Conservation (phyloP, 2,113 vertebrate species). For the Lamprologus callipterus region DNA sequence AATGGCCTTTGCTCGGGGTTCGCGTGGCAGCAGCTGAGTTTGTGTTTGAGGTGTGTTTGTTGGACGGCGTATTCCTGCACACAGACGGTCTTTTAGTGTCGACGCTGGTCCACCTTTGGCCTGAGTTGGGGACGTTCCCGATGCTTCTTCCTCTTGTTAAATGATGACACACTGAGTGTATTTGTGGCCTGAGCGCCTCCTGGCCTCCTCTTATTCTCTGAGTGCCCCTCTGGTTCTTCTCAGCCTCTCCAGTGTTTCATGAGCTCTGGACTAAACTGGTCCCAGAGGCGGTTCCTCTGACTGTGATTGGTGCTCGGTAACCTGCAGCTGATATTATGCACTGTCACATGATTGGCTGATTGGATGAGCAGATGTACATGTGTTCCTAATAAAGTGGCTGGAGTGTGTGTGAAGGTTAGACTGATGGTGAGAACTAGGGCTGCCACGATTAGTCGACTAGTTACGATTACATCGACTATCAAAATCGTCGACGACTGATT, state of each 20-base stretch:
- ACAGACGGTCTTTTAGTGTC: background rate
- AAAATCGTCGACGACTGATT: no score
- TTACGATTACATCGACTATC: rapidly evolving
- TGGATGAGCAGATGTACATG: background rate
- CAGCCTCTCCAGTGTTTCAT: rapidly evolving
- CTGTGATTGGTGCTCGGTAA: background rate
- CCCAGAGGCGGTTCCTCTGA: rapidly evolving
- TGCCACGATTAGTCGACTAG: rapidly evolving
- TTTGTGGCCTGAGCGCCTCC: background rate
- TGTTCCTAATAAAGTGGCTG: background rate
- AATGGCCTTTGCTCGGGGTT: rapidly evolving
- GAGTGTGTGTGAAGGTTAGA: background rate
- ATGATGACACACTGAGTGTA: background rate
- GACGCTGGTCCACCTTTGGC: background rate
- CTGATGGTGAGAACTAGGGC: rapidly evolving
- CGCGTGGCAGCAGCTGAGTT: background rate
- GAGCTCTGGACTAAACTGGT: background rate
- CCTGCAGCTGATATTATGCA: background rate
- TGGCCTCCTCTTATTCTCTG: background rate
- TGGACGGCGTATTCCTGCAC: background rate
- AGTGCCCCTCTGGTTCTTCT: background rate
- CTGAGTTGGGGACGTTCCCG: background rate
- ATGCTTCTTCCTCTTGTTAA: background rate
- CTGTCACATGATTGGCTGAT: background rate
- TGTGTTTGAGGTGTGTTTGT: background rate